Evolutionary conservation across 30 jellyfish, hydroid and myxozoan species (phyloP).

Genomic region (Haliclystus octoradiatus): DNA sequence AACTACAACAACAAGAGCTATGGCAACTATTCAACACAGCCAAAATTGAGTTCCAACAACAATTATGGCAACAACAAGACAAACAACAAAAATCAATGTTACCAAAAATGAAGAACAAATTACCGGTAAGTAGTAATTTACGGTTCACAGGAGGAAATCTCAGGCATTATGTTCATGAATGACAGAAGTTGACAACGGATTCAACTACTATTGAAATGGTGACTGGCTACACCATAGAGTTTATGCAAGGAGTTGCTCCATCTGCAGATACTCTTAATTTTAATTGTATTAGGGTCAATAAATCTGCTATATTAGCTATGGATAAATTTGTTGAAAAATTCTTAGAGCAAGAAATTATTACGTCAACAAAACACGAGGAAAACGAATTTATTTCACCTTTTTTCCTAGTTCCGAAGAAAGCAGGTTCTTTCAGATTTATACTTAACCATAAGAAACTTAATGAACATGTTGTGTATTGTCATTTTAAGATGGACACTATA

Average conservation of each 20-base stretch:
- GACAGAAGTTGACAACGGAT: slow-evolving; percentile 4
- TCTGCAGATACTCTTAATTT: no score
- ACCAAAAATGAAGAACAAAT: no score
- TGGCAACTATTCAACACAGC: no score
- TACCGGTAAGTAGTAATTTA: no score
- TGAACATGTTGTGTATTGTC: slow-evolving; percentile 7
- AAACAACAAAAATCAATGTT: no score
- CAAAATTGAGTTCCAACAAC: no score
- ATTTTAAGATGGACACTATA: slow-evolving; percentile 17
- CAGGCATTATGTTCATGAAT: not conserved
- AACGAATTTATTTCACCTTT: slow-evolving; percentile 9
- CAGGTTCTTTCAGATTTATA: slow-evolving; percentile 9
- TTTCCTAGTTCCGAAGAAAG: slow-evolving; percentile 6
- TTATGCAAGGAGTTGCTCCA: no score
- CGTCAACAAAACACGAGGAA: not conserved
- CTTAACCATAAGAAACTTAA: slow-evolving; percentile 10
- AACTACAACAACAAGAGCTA: no score
- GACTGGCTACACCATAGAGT: slow-evolving; percentile 3
- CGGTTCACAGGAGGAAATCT: slow-evolving; percentile 23
- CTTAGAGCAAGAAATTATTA: slow-evolving; percentile 7
- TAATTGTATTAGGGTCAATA: no score
- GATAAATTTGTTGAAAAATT: no score
- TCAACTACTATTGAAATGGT: slow-evolving; percentile 6
- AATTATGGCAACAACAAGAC: no score
- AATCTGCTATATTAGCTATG: no score